These are phyloP conservation scores for Himalopsyche anomala DNA, from an alignment of 2,888 invertebrate genomes.

Conservation along the genomic window DNA sequence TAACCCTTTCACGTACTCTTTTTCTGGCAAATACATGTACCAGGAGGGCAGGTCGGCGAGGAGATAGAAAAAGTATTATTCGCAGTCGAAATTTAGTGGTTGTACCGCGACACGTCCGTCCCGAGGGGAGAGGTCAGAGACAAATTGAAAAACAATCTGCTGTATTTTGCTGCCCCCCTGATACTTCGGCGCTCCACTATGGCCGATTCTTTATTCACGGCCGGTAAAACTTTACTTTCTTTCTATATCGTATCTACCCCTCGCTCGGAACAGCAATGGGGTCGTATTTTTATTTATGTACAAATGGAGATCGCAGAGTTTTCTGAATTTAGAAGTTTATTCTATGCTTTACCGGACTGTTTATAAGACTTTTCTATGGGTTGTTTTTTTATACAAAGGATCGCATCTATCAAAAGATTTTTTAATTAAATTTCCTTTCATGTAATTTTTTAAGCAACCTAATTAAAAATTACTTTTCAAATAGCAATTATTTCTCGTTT, in stretches of 20 bases:
- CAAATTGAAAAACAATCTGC: constrained; percentile 66
- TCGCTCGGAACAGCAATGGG: neutral
- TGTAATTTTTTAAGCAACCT: neutral
- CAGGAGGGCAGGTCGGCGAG: constrained; percentile 42
- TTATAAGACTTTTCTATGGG: neutral
- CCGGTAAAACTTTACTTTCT: constrained; percentile 48
- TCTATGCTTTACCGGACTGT: neutral
- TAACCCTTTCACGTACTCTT: neutral
- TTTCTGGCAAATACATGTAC: constrained; percentile 32
- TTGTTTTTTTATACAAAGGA: constrained; percentile 20
- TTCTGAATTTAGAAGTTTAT: constrained; percentile 1
- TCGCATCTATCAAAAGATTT: neutral
- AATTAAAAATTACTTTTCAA: too few species aligned
- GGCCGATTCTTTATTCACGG: constrained; percentile 65
- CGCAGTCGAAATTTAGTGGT: constrained; percentile 57
- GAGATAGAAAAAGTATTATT: constrained; percentile 57
- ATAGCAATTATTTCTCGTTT: too few species aligned
- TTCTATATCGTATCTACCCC: constrained; percentile 41
- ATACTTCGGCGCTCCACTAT: constrained; percentile 47
- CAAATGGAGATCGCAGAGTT: constrained; percentile 25
- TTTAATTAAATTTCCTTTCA: neutral
- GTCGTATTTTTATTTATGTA: neutral
- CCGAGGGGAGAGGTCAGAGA: constrained; percentile 64
- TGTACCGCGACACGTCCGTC: constrained; percentile 61
- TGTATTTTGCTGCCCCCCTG: constrained; percentile 57